phyloP scores from a whole-genome alignment of 2,797 vertebrate species.

The Spinibarbus caldwelli region DNA sequence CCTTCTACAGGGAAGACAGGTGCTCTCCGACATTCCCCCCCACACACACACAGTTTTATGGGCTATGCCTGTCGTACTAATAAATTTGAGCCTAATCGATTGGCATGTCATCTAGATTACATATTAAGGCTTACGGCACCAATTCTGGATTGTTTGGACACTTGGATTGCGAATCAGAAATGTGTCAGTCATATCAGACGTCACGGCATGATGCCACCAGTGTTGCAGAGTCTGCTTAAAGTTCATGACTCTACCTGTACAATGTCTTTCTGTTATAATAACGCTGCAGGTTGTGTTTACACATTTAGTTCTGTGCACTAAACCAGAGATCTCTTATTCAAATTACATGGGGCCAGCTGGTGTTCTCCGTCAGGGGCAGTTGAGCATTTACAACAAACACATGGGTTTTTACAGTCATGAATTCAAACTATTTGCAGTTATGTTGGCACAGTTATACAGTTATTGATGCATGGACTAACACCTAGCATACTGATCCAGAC shows the following conservation, averaged over 20 bases:
- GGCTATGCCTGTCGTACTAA: neutral
- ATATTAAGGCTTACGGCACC: neutral
- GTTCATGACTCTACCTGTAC: neutral
- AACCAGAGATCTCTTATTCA: neutral
- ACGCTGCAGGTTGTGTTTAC: neutral
- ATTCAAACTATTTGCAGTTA: neutral
- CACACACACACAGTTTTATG: constrained; percentile 17
- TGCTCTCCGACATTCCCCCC: neutral
- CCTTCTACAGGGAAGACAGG: constrained; percentile 40
- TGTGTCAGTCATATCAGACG: neutral
- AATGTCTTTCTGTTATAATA: neutral
- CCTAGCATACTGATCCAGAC: neutral
- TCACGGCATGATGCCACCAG: neutral
- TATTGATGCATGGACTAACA: neutral
- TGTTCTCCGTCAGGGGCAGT: neutral
- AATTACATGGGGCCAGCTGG: neutral
- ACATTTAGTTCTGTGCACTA: neutral
- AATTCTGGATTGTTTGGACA: neutral
- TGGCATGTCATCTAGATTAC: constrained; percentile 23
- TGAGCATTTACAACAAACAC: constrained; percentile 5
- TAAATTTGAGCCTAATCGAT: constrained; percentile 18
- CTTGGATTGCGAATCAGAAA: constrained; percentile 15
- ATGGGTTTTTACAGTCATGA: neutral
- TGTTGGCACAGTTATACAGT: neutral
- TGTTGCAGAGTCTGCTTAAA: neutral